A percentile compares a stretch with the other conserved stretches of the same genome.
Conservation (phyloP, 2,888 invertebrate genomes). For the Pristionchus japonicus region DNA sequence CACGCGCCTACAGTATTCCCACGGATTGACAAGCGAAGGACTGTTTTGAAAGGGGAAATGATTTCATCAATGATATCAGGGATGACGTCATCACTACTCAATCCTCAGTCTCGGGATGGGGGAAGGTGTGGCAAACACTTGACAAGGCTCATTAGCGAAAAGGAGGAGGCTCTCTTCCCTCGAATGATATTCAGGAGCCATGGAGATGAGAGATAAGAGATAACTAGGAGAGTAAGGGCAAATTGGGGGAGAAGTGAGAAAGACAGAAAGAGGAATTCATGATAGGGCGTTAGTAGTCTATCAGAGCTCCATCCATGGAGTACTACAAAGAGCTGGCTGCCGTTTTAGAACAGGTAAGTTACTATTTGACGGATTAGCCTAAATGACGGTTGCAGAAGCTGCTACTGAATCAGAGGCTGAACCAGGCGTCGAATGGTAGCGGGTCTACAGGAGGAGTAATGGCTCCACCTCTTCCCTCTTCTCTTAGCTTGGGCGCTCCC, state of each 20-base stretch:
- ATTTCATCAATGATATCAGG: neutral
- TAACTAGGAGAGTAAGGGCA: neutral
- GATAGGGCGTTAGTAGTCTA: neutral
- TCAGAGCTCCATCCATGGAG: neutral
- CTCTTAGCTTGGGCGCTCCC: slow-evolving; percentile 38
- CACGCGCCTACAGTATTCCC: slow-evolving; percentile 25
- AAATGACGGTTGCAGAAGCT: neutral
- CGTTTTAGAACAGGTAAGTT: neutral
- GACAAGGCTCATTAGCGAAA: neutral
- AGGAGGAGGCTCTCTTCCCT: neutral
- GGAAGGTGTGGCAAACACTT: neutral
- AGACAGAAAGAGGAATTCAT: neutral
- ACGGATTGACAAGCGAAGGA: neutral
- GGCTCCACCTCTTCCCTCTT: slow-evolving; percentile 22
- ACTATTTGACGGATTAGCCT: neutral
- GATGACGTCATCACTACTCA: neutral
- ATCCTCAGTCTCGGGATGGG: neutral
- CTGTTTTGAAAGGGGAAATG: neutral
- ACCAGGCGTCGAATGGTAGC: too few species aligned
- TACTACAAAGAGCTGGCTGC: neutral
- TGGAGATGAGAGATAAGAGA: neutral
- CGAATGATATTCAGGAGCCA: neutral
- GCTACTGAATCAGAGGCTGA: neutral
- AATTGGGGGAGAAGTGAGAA: neutral
- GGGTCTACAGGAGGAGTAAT: neutral